phyloP scores from a whole-genome alignment of 2,888 invertebrate species.

The Andrena trimmerana region DNA sequence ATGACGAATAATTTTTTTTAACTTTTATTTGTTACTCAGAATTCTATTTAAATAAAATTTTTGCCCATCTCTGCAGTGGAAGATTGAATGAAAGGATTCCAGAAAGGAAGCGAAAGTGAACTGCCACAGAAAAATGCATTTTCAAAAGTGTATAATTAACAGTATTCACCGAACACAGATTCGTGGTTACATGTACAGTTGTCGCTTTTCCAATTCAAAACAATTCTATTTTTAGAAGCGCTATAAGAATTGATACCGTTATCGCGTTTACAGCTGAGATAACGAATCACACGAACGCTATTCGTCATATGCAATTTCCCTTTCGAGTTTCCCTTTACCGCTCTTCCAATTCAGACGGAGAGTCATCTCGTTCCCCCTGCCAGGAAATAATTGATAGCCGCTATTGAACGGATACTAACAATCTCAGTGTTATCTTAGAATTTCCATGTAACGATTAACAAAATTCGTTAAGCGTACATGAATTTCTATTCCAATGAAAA shows the following conservation, averaged over 20 bases:
- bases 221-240: conserved; percentile 28
- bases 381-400: neutral
- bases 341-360: neutral
- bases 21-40: too few species aligned
- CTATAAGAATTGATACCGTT: conserved; percentile 25
- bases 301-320: neutral
- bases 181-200: neutral
- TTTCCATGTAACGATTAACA: neutral
- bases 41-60: too few species aligned
- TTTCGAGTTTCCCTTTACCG: neutral
- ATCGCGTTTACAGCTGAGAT: conserved; percentile 21
- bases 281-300: conserved; percentile 14
- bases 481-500: too few species aligned
- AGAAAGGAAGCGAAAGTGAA: too few species aligned
- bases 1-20: too few species aligned
- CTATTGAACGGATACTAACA: neutral
- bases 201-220: neutral
- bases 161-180: neutral
- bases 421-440: neutral
- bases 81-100: too few species aligned
- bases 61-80: too few species aligned
- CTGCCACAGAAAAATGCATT: too few species aligned
- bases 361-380: neutral
- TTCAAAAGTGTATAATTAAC: neutral
- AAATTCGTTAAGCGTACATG: neutral